Base-by-base conservation (phyloP, 30 jellyfish, hydroid and myxozoan species). In the Catostylus mosaicus region DNA sequence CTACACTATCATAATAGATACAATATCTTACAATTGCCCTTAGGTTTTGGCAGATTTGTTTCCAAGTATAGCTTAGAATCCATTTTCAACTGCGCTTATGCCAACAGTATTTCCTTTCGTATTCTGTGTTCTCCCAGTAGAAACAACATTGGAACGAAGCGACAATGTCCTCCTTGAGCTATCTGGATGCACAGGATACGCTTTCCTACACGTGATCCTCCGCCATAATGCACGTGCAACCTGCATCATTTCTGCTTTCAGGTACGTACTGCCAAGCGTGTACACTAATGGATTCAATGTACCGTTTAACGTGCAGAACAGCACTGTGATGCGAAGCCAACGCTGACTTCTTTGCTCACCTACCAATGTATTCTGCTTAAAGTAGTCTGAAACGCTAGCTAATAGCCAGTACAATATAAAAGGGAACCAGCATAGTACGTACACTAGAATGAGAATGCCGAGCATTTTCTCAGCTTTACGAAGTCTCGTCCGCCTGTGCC, bases 391-490 rank as follows among this genome's bases (percentile, higher is more conserved):
- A 18, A 88, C 78, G 30, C 89, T 78, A 32, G 48, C 36, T 23
- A 92, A 31, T 6, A 80, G 62, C 98, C 98, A 92, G 79, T 85
- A 92, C 4, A 82, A 20, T 27, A 60, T 77, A 68, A 92, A 92
- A 19, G 98, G 98, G 38, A 86, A 67, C 98, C 98, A 92, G 73
- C 96, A 84, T 18, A 86, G 26, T 1, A 92, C 32, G 69, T 84
- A 82, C 14, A 88, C 86, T 19, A 85, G 54, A 0, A 92, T 92
- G 22, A 92, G 85, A 56, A 86, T 24, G 12, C 98, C 96, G 16
- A 92, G 89, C 77, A 82, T 80, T 35, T 83, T 83, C 60, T 92
- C 98, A 0, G 98, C 98, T 70, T 86, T 92, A 23, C 89, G 88
- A 32, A 92, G 50, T 22, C 91, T 89, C 26, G 66, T 19, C 56